Evolutionary conservation across 2,797 vertebrate genomes (phyloP), one percentile per base, ranked within the genome.

Genomic region (Apogon talboti): DNA sequence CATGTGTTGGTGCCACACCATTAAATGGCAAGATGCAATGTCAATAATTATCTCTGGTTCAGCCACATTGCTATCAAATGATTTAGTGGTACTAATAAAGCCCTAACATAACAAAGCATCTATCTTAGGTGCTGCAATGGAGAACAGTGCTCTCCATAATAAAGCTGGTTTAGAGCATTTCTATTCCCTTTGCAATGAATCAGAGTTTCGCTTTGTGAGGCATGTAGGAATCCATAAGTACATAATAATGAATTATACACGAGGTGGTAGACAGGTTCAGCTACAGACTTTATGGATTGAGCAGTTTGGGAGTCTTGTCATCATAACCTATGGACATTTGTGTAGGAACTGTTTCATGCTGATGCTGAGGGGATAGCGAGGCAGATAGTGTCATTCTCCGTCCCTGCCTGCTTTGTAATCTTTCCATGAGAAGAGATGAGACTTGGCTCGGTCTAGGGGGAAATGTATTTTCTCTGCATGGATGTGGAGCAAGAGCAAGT

Each of bases 221-320:
- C 56, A 30, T 44, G 65, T 73, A 54, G 49, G 61, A 78, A 85
- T 76, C 68, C 61, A 66, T 74, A 76, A 82, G 81, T 74, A 78
- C 79, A 85, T 78, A 78, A 84, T 64, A 84, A 87, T 85, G 79
- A 87, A 81, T 84, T 82, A 85, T 78, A 77, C 70, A 81, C 71
- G 41, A 56, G 81, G 33, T 50, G 44, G 73, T 57, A 60, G 76
- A 74, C 79, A 72, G 81, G 58, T 74, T 66, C 76, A 65, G 65
- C 62, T 56, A 42, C 50, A 56, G 40, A 52, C 54, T 0, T 70
- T 79, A 78, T 76, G 65, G 81, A 87, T 71, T 14, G 66, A 78
- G 76, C 77, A 42, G 72, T 79, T 77, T 74, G 61, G 67, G 74
- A 74, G 74, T 21, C 56, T 41, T 77, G 78, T 81, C 87, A 66